Evolutionary conservation across 1,140 invertebrate genomes (phyloP).

Genomic region (Maniola jurtina): DNA sequence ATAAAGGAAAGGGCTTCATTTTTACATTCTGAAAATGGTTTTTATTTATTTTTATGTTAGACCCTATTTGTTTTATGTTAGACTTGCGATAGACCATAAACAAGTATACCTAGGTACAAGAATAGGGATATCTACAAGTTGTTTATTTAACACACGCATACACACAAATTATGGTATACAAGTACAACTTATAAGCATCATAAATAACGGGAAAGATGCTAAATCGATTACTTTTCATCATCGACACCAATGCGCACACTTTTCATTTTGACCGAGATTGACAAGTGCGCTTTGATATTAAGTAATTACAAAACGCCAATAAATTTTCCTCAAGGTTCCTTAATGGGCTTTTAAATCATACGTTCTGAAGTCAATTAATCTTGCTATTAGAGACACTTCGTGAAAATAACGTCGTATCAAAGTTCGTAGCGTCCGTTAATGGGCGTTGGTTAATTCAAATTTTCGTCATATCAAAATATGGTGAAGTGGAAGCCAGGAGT

Average conservation of each 20-base stretch:
- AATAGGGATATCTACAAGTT: no score
- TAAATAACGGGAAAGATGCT: no score
- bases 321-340: conserved; percentile 19
- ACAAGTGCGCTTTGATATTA: conserved; percentile 21
- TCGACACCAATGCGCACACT: background rate
- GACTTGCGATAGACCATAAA: no score
- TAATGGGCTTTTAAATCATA: conserved; percentile 26
- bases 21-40: no score
- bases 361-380: conserved; percentile 31
- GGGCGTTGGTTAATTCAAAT: conserved; percentile 48
- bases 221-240: no score
- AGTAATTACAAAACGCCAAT: conserved; percentile 26
- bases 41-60: no score
- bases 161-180: no score
- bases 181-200: no score
- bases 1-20: no score
- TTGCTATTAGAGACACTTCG: conserved; percentile 37
- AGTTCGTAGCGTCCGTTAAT: conserved; percentile 41
- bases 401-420: conserved; percentile 34
- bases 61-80: no score
- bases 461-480: conserved; percentile 46
- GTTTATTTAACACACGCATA: no score
- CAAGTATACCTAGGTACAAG: no score
- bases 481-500: background rate
- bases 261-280: background rate